Evolutionary conservation across 2,797 vertebrate genomes (phyloP), one percentile per base, ranked within the genome.

Genomic region (Alcedo atthis): DNA sequence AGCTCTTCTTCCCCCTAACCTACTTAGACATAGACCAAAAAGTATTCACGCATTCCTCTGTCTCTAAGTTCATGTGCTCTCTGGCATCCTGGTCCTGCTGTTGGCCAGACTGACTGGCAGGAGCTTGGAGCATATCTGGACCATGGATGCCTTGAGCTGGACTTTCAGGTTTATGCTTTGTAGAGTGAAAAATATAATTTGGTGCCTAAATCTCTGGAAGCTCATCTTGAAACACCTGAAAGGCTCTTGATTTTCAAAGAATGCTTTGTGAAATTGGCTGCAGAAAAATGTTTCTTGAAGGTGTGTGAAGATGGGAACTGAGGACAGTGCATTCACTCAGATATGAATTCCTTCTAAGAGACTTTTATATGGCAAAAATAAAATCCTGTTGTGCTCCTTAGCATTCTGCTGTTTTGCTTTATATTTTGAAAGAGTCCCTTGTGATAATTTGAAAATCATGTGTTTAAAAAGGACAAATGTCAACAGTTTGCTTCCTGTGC

Each of bases 181-280:
- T 59, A 49, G 73, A 90, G 46, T 69, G 81, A 68, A 35, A 88
- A 71, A 85, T 48, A 42, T 40, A 54, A 69, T 88, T 74, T 80
- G 49, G 37, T 74, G 43, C 49, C 48, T 53, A 71, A 55, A 26
- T 37, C 57, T 86, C 71, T 51, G 37, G 45, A 87, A 61, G 14
- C 30, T 91, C 26, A 13, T 85, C 54, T 35, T 68, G 81, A 84
- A 95, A 80, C 59, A 83, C 42, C 83, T 87, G 83, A 93, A 93
- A 80, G 49, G 37, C 24, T 92, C 33, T 64, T 80, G 75, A 43
- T 74, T 93, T 91, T 89, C 68, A 70, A 82, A 90, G 75, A 62
- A 42, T 45, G 22, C 10, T 37, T 8, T 85, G 54, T 45, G 61
- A 71, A 85, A 43, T 42, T 46, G 84, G 49, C 43, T 91, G n/a